Evolutionary conservation across 1,140 invertebrate genomes (phyloP), one percentile per base, ranked within the genome.

Genomic region (Drosophila quadrilineata): DNA sequence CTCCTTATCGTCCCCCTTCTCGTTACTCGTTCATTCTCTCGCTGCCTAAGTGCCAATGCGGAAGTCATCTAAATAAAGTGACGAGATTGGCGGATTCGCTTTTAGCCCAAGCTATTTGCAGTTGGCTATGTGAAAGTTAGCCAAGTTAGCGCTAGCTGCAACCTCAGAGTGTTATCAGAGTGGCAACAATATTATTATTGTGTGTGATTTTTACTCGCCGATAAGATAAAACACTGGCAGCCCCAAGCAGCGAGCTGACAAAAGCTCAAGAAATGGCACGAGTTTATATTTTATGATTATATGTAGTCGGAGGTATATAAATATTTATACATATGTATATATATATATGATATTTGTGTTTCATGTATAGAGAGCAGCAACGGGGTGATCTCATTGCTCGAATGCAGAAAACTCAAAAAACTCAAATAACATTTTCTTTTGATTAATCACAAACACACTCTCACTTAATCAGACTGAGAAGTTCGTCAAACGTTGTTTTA

Each of bases 371-470:
- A n/a, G n/a, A 16, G 22, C 21, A 45, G 33, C 36, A 17, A 29
- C 8, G 14, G 5, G 3, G 17, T 48, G 45, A 50, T 50, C 19
- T 50, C 48, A 50, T 21, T 50, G 21, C 24, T n/a, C 6, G 33
- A 63, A 24, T 74, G 71, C 70, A 74, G 71, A 54, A 62, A 74
- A 69, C 71, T 74, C 57, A 26, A n/a, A n/a, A n/a, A n/a, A n/a
- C n/a, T n/a, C n/a, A n/a, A n/a, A n/a, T n/a, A n/a, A n/a, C n/a
- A n/a, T n/a, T n/a, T n/a, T n/a, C n/a, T n/a, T n/a, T n/a, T n/a
- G n/a, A n/a, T n/a, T n/a, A n/a, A n/a, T n/a, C n/a, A n/a, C n/a
- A n/a, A n/a, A n/a, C n/a, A n/a, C n/a, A n/a, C n/a, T n/a, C n/a
- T n/a, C n/a, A n/a, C n/a, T n/a, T n/a, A n/a, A n/a, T n/a, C n/a